Conservation (phyloP, 2,888 invertebrate species). For the Cerceris ruficornis region DNA sequence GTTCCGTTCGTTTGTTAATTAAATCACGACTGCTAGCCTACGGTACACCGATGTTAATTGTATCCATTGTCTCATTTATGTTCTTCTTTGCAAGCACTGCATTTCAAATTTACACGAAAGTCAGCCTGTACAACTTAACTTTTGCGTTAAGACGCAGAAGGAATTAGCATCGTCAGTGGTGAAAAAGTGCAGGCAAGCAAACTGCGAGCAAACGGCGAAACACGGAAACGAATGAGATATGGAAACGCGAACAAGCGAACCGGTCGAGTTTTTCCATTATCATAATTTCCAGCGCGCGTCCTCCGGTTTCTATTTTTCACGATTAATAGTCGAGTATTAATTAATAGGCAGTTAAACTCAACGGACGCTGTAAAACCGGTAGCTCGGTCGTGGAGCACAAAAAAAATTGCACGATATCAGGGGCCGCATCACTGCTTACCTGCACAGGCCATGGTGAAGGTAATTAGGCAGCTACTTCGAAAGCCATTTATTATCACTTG, state of each 20-base stretch:
- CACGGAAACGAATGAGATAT: no score
- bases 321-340: conserved; percentile 54
- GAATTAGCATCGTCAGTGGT: no score
- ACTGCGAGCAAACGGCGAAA: no score
- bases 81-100: no score
- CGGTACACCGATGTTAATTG: background rate
- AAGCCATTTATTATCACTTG: conserved; percentile 70
- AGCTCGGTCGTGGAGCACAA: conserved; percentile 22
- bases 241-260: background rate
- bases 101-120: no score
- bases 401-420: conserved; percentile 56
- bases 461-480: conserved; percentile 65
- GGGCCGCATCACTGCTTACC: conserved; percentile 52
- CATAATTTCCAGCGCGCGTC: conserved; percentile 20
- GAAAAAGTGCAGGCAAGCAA: no score
- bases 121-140: no score
- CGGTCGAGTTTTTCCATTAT: conserved; percentile 5
- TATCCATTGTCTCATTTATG: no score
- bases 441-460: conserved; percentile 52
- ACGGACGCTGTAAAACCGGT: conserved; percentile 54
- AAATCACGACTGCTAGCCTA: background rate
- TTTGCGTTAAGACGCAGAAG: no score
- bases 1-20: no score
- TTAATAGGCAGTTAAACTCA: conserved; percentile 55
- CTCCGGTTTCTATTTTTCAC: conserved; percentile 23